These are phyloP conservation scores for Maconellicoccus hirsutus DNA, from an alignment of 1,140 invertebrate genomes.

Conservation along the genomic window DNA sequence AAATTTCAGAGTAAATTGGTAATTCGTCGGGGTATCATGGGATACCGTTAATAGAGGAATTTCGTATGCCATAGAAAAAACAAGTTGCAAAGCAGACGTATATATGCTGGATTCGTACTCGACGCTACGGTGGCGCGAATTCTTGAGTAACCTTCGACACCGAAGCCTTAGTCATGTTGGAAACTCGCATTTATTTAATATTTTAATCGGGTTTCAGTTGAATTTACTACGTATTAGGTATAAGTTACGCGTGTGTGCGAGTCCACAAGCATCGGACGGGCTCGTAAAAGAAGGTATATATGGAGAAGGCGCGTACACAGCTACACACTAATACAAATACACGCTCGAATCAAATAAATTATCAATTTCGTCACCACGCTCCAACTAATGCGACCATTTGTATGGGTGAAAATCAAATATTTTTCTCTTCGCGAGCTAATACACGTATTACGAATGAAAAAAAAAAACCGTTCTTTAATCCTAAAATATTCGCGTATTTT, in stretches of 20 bases:
- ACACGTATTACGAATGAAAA: too few species aligned
- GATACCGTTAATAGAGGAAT: too few species aligned
- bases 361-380: background rate
- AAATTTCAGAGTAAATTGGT: too few species aligned
- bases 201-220: constrained; percentile 8
- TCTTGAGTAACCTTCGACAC: background rate
- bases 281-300: too few species aligned
- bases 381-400: background rate
- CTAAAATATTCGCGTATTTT: too few species aligned
- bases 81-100: background rate
- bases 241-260: background rate
- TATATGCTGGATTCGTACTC: background rate
- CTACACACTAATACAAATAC: too few species aligned
- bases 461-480: too few species aligned
- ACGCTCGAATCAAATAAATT: background rate
- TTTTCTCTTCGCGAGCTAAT: too few species aligned
- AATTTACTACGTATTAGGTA: background rate
- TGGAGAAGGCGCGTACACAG: too few species aligned
- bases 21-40: too few species aligned
- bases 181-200: constrained; percentile 2
- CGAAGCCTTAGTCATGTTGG: constrained; percentile 7
- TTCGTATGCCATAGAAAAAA: background rate
- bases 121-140: background rate
- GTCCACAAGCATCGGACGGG: too few species aligned
- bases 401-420: background rate